These are phyloP conservation scores for Andrena bucephala DNA, from an alignment of 2,888 invertebrate species.

Conservation along the genomic window DNA sequence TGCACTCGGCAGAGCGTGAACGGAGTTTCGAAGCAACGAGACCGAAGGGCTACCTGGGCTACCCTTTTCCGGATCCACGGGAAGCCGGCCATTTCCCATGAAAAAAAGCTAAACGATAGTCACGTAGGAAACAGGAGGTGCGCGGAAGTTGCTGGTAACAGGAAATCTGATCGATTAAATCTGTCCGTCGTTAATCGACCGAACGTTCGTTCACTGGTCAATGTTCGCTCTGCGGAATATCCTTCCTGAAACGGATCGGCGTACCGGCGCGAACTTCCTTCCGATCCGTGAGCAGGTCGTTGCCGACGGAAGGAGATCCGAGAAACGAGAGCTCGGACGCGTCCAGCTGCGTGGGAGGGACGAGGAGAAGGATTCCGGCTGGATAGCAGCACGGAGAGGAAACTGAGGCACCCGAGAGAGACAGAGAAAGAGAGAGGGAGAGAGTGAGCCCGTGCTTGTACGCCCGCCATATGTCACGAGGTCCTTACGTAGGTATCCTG, in stretches of 20 bases:
- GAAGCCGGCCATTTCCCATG: not conserved
- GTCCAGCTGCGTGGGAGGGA: not conserved
- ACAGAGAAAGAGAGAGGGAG: not conserved
- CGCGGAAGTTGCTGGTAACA: slow-evolving; percentile 25
- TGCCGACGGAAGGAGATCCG: slow-evolving; percentile 31
- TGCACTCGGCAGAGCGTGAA: too few relatives aligned
- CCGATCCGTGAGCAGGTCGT: slow-evolving; percentile 61
- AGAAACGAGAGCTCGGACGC: slow-evolving; percentile 32
- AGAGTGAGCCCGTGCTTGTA: slow-evolving; percentile 45
- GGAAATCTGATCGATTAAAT: slow-evolving; percentile 55
- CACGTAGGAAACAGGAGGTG: slow-evolving; percentile 36
- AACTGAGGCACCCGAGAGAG: not conserved
- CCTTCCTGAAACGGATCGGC: slow-evolving; percentile 55
- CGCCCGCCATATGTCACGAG: slow-evolving; percentile 79
- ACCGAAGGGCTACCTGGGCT: too few relatives aligned
- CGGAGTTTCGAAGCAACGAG: too few relatives aligned
- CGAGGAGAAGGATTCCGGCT: slow-evolving; percentile 19
- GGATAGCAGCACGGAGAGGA: slow-evolving; percentile 31
- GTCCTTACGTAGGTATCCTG: slow-evolving; percentile 72
- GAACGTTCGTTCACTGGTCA: slow-evolving; percentile 23
- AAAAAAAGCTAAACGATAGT: not conserved
- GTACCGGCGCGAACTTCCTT: slow-evolving; percentile 73
- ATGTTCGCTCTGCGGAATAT: slow-evolving; percentile 50
- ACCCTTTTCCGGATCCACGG: not conserved
- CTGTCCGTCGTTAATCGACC: slow-evolving; percentile 47